A percentile compares a stretch with the other conserved stretches of the same genome.
Conservation (phyloP, 2,797 vertebrate species). For the Ceryle rudis region DNA sequence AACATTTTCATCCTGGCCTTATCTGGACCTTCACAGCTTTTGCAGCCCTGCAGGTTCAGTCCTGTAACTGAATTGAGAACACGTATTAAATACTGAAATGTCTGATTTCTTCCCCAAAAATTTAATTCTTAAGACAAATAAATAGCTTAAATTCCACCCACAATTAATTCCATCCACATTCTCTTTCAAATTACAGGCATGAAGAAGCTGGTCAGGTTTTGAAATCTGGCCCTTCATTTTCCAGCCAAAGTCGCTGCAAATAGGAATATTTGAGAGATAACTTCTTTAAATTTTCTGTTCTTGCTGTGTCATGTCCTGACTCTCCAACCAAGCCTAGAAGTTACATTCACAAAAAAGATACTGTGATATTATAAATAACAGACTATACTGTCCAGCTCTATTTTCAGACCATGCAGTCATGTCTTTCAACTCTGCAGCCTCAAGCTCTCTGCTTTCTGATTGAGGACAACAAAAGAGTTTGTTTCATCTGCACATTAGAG, state of each 20-base stretch:
- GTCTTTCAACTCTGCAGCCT: conserved; percentile 3
- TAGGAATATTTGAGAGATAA: conserved; percentile 35
- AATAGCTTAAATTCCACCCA: conserved; percentile 13
- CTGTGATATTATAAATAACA: not conserved
- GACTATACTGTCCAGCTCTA: not conserved
- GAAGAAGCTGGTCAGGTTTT: conserved; percentile 27
- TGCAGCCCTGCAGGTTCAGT: conserved; percentile 16
- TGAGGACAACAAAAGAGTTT: conserved; percentile 13
- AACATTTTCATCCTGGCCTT: conserved; percentile 13
- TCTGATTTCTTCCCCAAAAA: conserved; percentile 20
- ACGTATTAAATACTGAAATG: not conserved
- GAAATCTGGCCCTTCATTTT: conserved; percentile 30
- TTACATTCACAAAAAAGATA: not conserved
- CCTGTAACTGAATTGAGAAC: not conserved
- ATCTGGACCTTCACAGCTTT: conserved; percentile 21
- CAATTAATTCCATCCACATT: conserved; percentile 19
- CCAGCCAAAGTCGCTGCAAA: not conserved
- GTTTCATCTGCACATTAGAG: conserved; percentile 19
- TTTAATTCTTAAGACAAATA: conserved; percentile 24
- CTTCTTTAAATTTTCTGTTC: not conserved
- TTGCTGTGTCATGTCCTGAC: not conserved
- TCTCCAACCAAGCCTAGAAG: not conserved
- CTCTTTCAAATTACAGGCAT: not conserved
- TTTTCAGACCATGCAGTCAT: not conserved
- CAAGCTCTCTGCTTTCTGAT: not conserved